A percentile compares a stretch with the other conserved stretches of the same genome.
Evolutionary conservation across 2,113 vertebrate species (phyloP).

Genomic region (Morone chrysops): DNA sequence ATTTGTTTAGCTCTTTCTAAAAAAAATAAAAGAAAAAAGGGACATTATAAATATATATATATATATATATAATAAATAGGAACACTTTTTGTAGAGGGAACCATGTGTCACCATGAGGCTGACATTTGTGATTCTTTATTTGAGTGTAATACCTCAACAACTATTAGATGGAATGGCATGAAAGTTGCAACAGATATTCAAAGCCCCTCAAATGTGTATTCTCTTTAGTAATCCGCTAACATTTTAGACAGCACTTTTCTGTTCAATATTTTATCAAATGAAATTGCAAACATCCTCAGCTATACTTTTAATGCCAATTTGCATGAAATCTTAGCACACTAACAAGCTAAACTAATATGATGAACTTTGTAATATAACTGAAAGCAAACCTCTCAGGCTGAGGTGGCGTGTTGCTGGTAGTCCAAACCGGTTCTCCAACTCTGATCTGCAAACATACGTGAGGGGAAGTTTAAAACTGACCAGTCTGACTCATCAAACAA

Average conservation of each 20-base stretch:
- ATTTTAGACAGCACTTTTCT: not conserved
- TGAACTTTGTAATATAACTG: not conserved
- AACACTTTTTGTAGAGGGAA: not conserved
- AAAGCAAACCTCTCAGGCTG: constrained; percentile 55
- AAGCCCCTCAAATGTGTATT: no score
- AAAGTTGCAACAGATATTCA: not conserved
- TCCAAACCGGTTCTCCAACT: constrained; percentile 68
- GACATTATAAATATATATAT: no score
- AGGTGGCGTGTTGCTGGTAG: not conserved
- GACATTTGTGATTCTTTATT: no score
- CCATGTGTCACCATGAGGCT: no score
- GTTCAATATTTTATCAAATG: no score
- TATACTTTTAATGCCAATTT: no score
- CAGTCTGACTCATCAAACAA: not conserved
- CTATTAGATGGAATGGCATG: not conserved
- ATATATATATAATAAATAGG: not conserved
- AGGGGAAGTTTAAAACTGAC: not conserved
- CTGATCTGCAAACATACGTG: constrained; percentile 49
- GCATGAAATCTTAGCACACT: not conserved
- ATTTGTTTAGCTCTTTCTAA: constrained; percentile 52
- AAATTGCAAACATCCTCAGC: no score
- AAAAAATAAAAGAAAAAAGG: not conserved
- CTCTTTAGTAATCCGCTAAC: not conserved
- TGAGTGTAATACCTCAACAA: not conserved
- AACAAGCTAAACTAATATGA: not conserved